These are phyloP conservation scores for Fragum fragum DNA, from an alignment of 2,888 invertebrate species.

Conservation along the genomic window DNA sequence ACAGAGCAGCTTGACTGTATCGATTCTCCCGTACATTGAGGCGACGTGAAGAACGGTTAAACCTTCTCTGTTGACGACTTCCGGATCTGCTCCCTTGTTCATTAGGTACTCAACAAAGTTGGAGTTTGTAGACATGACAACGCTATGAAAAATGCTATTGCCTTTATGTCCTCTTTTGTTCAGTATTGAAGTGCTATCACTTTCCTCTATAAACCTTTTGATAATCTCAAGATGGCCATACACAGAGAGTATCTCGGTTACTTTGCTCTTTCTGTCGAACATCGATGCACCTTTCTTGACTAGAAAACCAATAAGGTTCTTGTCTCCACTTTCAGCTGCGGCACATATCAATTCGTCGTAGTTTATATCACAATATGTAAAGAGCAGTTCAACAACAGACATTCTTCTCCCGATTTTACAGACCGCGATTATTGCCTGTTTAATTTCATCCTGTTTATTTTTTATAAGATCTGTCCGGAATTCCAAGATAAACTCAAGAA, in stretches of 20 bases:
- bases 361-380: neutral
- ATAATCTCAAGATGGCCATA: constrained; percentile 36
- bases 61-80: constrained; percentile 42
- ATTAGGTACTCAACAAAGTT: constrained; percentile 49
- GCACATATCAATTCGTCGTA: constrained; percentile 26
- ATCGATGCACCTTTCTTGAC: neutral
- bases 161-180: constrained; percentile 45
- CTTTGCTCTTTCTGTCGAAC: constrained; percentile 16
- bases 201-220: constrained; percentile 28
- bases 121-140: constrained; percentile 43
- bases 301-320: constrained; percentile 2
- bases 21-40: constrained; percentile 40
- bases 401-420: neutral
- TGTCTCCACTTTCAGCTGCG: constrained; percentile 34
- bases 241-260: constrained; percentile 31
- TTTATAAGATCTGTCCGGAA: constrained; percentile 6
- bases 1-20: constrained; percentile 38
- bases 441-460: neutral
- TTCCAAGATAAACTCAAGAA: constrained; percentile 10
- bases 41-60: constrained; percentile 56
- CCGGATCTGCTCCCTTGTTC: constrained; percentile 35
- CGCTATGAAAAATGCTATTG: constrained; percentile 44
- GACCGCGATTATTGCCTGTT: neutral
- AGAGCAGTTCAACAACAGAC: constrained; percentile 10
- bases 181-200: constrained; percentile 16